Evolutionary conservation across 2,797 vertebrate species (phyloP).

Genomic region (Macropodus opercularis): DNA sequence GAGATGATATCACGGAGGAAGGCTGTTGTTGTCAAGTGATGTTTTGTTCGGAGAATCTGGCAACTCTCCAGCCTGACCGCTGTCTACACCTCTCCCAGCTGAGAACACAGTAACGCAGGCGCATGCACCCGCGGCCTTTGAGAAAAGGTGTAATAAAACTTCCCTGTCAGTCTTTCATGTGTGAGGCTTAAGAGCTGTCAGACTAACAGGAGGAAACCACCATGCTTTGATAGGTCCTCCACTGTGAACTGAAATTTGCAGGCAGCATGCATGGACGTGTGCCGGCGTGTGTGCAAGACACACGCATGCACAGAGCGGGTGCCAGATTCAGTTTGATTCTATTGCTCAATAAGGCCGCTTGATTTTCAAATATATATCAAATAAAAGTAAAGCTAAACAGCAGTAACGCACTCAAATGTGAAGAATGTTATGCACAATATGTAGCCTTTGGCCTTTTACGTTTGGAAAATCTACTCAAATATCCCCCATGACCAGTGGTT

Average conservation of each 20-base stretch:
- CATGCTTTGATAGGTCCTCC: slow-evolving; percentile 58
- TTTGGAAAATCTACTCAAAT: too few species aligned
- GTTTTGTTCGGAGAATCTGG: slow-evolving; percentile 59
- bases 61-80: slow-evolving; percentile 44
- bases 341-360: slow-evolving; percentile 9
- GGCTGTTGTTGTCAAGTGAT: slow-evolving; percentile 51
- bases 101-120: slow-evolving; percentile 33
- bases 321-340: slow-evolving; percentile 21
- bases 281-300: slow-evolving; percentile 14
- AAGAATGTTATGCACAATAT: not conserved
- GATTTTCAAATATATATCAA: slow-evolving; percentile 14
- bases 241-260: slow-evolving; percentile 35
- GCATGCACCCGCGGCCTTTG: slow-evolving; percentile 28
- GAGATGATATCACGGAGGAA: slow-evolving; percentile 42
- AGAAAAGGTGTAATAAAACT: slow-evolving; percentile 69
- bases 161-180: slow-evolving; percentile 72
- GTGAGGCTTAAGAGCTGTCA: slow-evolving; percentile 72
- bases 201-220: slow-evolving; percentile 60
- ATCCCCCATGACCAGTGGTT: too few species aligned
- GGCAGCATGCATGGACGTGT: slow-evolving; percentile 47
- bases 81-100: slow-evolving; percentile 61
- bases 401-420: not conserved
- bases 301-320: too few species aligned
- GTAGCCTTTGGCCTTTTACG: too few species aligned
- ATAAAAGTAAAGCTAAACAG: not conserved